These are phyloP conservation scores for Guaruba guarouba DNA, from an alignment of 2,113 vertebrate species.

Conservation along the genomic window DNA sequence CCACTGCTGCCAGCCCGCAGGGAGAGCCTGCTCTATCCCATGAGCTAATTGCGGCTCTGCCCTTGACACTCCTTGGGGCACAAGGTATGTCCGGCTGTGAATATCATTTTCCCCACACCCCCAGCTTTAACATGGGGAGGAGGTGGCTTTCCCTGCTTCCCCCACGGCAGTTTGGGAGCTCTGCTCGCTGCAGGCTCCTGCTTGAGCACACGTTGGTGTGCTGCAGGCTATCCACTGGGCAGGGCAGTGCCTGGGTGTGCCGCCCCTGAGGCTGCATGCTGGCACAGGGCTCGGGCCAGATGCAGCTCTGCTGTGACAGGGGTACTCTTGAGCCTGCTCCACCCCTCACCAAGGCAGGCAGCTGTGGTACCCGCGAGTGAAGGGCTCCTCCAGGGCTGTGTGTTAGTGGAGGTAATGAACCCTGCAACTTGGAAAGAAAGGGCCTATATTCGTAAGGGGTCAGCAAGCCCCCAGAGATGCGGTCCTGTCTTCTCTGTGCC, in stretches of 20 bases:
- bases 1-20: neutral
- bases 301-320: neutral
- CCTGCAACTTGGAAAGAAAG: neutral
- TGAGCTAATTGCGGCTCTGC: constrained; percentile 5
- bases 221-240: neutral
- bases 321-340: neutral
- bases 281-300: neutral
- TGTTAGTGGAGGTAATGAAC: rapidly evolving
- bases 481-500: neutral
- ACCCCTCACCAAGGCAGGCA: neutral
- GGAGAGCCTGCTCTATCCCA: neutral
- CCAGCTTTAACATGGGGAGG: neutral
- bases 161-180: rapidly evolving
- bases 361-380: neutral
- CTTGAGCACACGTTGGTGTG: neutral
- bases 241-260: neutral
- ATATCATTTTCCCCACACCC: neutral
- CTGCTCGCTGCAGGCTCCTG: neutral
- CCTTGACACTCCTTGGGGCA: neutral
- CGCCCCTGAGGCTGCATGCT: neutral
- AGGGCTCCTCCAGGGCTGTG: neutral
- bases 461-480: neutral
- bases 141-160: neutral
- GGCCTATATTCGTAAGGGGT: neutral
- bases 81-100: rapidly evolving